phyloP scores from a whole-genome alignment of 1,140 invertebrate species.

The Scaptodrosophila lebanonensis region DNA sequence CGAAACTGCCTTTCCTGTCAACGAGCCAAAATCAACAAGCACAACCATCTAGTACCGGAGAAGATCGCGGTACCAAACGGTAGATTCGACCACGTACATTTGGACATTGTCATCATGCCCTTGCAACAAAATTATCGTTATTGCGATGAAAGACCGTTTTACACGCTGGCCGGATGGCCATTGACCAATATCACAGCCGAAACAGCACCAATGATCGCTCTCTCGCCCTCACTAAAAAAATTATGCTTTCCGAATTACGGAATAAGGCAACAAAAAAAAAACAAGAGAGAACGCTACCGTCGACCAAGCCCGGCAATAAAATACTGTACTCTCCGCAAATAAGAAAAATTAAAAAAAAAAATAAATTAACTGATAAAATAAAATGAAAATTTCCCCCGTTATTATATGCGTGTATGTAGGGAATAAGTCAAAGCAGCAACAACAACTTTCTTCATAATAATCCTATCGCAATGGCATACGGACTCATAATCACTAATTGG shows the following conservation, averaged over 20 bases:
- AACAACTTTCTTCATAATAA: no score
- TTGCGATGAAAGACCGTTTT: constrained; percentile 57
- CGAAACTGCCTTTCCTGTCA: no score
- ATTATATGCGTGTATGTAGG: no score
- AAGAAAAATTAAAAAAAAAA: no score
- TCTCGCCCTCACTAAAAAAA: constrained; percentile 53
- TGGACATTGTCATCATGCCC: constrained; percentile 65
- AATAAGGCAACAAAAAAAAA: constrained; percentile 58
- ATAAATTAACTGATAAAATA: no score
- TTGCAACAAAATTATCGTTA: constrained; percentile 30
- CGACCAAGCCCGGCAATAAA: no score
- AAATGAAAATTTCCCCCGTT: no score
- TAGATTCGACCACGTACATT: constrained; percentile 51
- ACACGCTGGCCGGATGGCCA: constrained; percentile 77
- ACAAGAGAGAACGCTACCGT: no score
- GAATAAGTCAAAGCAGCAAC: no score
- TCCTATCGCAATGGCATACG: no score
- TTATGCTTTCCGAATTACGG: constrained; percentile 51
- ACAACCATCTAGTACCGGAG: constrained; percentile 11
- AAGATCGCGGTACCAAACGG: background rate
- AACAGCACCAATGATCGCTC: constrained; percentile 48
- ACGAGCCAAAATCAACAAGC: constrained; percentile 35
- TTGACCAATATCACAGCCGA: constrained; percentile 58
- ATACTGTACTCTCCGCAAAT: no score
- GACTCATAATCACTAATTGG: no score